These are phyloP conservation scores for Dicyrtoma fusca DNA, from an alignment of 2,888 invertebrate genomes.

Conservation along the genomic window DNA sequence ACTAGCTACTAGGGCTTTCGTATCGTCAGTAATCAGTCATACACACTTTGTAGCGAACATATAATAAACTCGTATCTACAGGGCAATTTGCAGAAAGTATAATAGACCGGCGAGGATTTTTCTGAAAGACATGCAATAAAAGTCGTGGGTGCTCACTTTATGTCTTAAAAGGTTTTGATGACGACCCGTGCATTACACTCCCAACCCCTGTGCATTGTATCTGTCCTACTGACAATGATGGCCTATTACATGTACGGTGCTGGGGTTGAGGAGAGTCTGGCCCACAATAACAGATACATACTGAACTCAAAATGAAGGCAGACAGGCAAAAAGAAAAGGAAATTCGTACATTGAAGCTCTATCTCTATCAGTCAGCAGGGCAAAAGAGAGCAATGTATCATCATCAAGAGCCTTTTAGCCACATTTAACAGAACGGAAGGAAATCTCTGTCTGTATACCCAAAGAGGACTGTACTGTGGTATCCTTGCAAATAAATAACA, in stretches of 20 bases:
- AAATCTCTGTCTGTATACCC: not conserved
- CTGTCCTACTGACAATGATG: no score
- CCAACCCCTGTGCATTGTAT: not conserved
- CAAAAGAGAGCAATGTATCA: slow-evolving; percentile 1
- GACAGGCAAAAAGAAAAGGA: slow-evolving; percentile 6
- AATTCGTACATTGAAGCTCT: not conserved
- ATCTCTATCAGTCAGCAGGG: not conserved
- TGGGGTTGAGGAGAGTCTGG: no score
- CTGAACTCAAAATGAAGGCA: not conserved
- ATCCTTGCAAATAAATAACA: no score
- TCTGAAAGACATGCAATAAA: slow-evolving; percentile 9
- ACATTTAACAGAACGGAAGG: slow-evolving; percentile 6
- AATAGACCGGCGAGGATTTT: not conserved
- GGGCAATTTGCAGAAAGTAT: slow-evolving; percentile 26
- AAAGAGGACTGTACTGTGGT: no score
- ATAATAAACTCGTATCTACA: slow-evolving; percentile 7
- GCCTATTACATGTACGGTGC: no score
- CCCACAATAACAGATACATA: no score
- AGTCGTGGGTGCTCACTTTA: slow-evolving; percentile 1
- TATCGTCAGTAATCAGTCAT: no score
- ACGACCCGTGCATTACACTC: not conserved
- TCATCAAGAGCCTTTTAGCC: slow-evolving; percentile 12
- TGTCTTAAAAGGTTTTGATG: slow-evolving; percentile 28
- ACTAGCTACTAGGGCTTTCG: no score
- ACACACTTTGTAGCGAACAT: not conserved